A percentile compares a stretch with the other conserved stretches of the same genome.
phyloP scores from a whole-genome alignment of 1,140 invertebrate species.

The Lepidurus arcticus region DNA sequence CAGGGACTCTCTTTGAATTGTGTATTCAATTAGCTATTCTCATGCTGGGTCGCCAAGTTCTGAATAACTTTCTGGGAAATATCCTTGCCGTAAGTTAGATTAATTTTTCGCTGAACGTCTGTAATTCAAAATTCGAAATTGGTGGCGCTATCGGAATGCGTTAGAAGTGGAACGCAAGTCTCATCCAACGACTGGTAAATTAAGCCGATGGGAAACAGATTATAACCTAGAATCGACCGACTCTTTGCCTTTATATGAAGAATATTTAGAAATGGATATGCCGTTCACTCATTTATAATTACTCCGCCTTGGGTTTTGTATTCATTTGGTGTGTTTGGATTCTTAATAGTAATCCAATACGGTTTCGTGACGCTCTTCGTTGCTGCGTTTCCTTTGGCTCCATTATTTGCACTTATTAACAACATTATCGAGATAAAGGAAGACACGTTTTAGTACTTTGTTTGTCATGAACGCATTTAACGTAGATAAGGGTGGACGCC shows the following conservation, averaged over 20 bases:
- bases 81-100: constrained; percentile 65
- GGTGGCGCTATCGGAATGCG: constrained; percentile 64
- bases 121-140: constrained; percentile 57
- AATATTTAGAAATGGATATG: constrained; percentile 92
- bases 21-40: constrained; percentile 86
- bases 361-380: constrained; percentile 83
- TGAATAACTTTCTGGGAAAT: constrained; percentile 78
- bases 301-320: background rate
- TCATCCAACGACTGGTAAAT: constrained; percentile 25
- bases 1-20: constrained; percentile 86
- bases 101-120: background rate
- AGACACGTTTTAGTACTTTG: background rate
- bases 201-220: constrained; percentile 82
- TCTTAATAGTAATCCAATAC: constrained; percentile 67
- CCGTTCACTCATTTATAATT: background rate
- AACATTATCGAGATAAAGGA: constrained; percentile 71
- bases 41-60: constrained; percentile 92
- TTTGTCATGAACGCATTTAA: too few relatives aligned
- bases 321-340: background rate
- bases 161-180: constrained; percentile 34
- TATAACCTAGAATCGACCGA: constrained; percentile 83
- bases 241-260: constrained; percentile 80
- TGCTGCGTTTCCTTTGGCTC: constrained; percentile 74
- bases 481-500: constrained; percentile 55
- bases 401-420: constrained; percentile 73